Evolutionary conservation across 2,888 invertebrate genomes (phyloP).

Genomic region (Agrotis clavis): DNA sequence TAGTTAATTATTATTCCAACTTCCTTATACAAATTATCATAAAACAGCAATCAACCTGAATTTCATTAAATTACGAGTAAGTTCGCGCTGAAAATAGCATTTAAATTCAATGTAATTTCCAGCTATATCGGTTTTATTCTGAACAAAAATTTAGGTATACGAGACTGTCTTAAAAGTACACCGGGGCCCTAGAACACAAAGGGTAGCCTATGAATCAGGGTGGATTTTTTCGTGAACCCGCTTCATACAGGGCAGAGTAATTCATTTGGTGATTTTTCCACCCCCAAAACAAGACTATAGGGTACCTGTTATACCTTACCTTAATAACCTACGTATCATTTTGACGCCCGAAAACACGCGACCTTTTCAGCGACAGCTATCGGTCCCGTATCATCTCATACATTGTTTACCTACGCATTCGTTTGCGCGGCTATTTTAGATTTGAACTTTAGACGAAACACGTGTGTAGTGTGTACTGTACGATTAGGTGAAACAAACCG

Average conservation of each 20-base stretch:
- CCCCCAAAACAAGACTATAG: too few relatives aligned
- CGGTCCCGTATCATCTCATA: conserved; percentile 36
- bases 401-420: conserved; percentile 60
- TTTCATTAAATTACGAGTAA: neutral
- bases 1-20: neutral
- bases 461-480: conserved; percentile 16
- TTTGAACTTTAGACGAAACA: conserved; percentile 63
- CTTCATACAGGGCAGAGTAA: too few relatives aligned
- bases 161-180: too few relatives aligned
- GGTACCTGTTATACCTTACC: neutral
- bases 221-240: too few relatives aligned
- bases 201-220: too few relatives aligned
- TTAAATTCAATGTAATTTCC: conserved; percentile 1
- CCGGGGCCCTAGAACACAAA: too few relatives aligned
- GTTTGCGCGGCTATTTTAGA: conserved; percentile 64
- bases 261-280: too few relatives aligned
- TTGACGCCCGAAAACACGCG: conserved; percentile 27
- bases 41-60: neutral
- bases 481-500: conserved; percentile 36
- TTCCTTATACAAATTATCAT: neutral
- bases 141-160: neutral
- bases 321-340: conserved; percentile 23
- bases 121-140: neutral
- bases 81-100: neutral
- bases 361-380: conserved; percentile 53